A percentile compares a stretch with the other conserved stretches of the same genome.
phyloP scores from a whole-genome alignment of 1,140 invertebrate species.

The Drosophila tropicalis region DNA sequence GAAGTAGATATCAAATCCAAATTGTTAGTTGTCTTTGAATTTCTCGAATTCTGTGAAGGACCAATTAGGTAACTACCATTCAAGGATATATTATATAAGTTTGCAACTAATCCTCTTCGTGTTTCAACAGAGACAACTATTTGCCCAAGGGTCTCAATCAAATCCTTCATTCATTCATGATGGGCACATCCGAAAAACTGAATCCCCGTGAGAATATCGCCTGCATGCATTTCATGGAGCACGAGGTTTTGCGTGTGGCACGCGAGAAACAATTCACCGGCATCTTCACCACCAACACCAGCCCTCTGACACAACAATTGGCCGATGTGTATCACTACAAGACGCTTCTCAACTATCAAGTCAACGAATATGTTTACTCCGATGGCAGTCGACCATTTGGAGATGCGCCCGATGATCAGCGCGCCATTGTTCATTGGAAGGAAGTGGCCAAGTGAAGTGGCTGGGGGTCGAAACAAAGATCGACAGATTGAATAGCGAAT shows the following conservation, averaged over 20 bases:
- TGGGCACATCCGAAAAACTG: constrained; percentile 88
- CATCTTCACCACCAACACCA: constrained; percentile 94
- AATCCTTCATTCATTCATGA: constrained; percentile 93
- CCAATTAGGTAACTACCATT: constrained; percentile 85
- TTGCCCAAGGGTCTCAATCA: constrained; percentile 88
- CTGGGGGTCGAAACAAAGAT: background rate
- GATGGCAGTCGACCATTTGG: constrained; percentile 90
- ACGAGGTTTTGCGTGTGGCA: constrained; percentile 88
- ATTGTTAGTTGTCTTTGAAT: constrained; percentile 89
- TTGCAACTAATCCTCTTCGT: background rate
- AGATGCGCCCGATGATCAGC: constrained; percentile 89
- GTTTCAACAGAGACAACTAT: constrained; percentile 84
- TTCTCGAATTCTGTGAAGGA: constrained; percentile 90
- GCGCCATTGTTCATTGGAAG: constrained; percentile 91
- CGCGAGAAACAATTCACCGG: constrained; percentile 87
- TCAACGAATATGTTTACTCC: constrained; percentile 89
- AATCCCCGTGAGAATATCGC: constrained; percentile 89
- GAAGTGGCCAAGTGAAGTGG: constrained; percentile 59
- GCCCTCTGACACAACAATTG: constrained; percentile 91
- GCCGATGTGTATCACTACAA: constrained; percentile 92
- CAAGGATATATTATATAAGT: background rate
- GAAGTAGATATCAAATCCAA: constrained; percentile 87
- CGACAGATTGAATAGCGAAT: constrained; percentile 56
- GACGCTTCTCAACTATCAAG: constrained; percentile 90
- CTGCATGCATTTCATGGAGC: constrained; percentile 90